Evolutionary conservation across 2,888 invertebrate genomes (phyloP), one percentile per base, ranked within the genome.

Genomic region (Spodoptera picta): DNA sequence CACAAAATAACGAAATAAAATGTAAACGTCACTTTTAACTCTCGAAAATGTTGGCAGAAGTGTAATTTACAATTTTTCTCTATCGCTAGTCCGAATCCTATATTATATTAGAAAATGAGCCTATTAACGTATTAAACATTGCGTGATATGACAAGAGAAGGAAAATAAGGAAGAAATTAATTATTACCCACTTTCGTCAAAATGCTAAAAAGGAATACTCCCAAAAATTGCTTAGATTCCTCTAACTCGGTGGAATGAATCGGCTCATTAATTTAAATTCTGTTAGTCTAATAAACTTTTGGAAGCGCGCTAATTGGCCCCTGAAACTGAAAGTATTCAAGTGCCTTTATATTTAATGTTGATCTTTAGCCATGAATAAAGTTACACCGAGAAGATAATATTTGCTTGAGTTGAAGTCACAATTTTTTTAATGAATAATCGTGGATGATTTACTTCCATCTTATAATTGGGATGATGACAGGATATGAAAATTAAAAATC

Each of bases 241-340:
- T 50, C 65, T 64, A 65, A 57, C 52, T 50, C 7, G 47, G 23
- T 47, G 49, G 57, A 65, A 68, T 68, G 24, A 77, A 75, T 75
- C 45, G 51, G 24, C 23, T 67, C 54, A 77, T 76, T 67, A 74
- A 77, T 71, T 71, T 60, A 61, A 78, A 68, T 68, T 70, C 67
- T 52, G 49, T 67, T 64, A 58, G 50, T 61, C 60, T 61, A 63
- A 77, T 75, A 67, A 62, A 75, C 68, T 65, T 78, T 59, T 24
- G 47, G 63, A 71, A 71, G 59, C 52, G 55, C 42, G 52, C 49
- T 71, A 76, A 61, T 75, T 67, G 71, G 51, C 50, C 45, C 42
- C 60, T 57, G 46, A 61, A 77, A 63, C 56, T 65, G 49, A 53
- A 75, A 67, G 60, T 57, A 65, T 75, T 75, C 54, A 60, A 68